Evolutionary conservation across 1,140 invertebrate genomes (phyloP), one percentile per base, ranked within the genome.

Genomic region (Drosophila varians): DNA sequence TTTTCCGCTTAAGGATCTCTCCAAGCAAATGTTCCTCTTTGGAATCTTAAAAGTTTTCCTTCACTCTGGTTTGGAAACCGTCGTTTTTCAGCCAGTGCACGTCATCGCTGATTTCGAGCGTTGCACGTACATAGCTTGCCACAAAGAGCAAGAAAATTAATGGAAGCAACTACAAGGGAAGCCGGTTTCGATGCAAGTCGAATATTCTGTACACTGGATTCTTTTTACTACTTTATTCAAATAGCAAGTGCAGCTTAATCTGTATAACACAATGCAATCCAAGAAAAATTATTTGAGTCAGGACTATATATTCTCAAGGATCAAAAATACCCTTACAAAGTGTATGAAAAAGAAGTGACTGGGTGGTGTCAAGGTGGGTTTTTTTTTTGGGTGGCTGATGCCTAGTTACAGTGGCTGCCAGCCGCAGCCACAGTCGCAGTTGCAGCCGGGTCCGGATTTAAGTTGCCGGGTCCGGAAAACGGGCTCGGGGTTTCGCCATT

Each of bases 391-490:
- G 66, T 58, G 38, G 38, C 14, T 42, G 38, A 42, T 42, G 68
- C 55, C 78, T 74, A 74, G 74, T 74, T 77, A 74, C 69, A 74
- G 73, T 69, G 53, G 36, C 71, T 74, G 72, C 71, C 72, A 74
- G 43, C 51, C 28, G 28, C 28, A 28, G 26, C 26, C 42, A 42
- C 61, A 65, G 52, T 25, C 70, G 53, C 46, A 62, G 54, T 46
- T 42, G 36, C 45, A 26, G 31, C 36, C 36, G 51, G 34, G 49
- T 47, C 19, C 56, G 47, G 34, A 36, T 40, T 28, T 48, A 34
- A 52, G 31, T 40, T 42, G 16, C 53, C 28, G 43, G 54, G 14
- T 42, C 14, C 38, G 38, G 38, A 42, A 42, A 9, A 42, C 38
- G 38, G 38, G 38, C 16, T 18, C 38, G 38, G 38, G 38, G 38